Percentiles rank a stretch among this genome's conserved stretches.
These are phyloP conservation scores for Callosobruchus maculatus DNA, from an alignment of 2,888 invertebrate genomes.

Conservation along the genomic window DNA sequence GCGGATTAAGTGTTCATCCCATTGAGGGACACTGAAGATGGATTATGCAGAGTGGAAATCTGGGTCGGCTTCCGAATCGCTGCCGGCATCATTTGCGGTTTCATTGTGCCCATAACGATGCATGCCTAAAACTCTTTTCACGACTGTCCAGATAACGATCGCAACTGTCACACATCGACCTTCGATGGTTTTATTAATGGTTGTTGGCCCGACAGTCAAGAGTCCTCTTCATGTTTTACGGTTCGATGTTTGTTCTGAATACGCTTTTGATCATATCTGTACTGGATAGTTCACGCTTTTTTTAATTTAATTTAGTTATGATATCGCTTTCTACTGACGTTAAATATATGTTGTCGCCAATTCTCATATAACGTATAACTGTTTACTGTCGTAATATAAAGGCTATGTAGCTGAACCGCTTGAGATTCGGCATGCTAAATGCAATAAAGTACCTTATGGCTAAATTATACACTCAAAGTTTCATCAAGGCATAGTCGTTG, in stretches of 20 bases:
- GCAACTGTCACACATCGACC: conserved; percentile 25
- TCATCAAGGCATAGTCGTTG: too few relatives aligned
- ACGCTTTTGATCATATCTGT: background rate
- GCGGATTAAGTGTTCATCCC: conserved; percentile 49
- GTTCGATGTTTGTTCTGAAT: background rate
- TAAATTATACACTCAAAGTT: too few relatives aligned
- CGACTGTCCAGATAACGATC: conserved; percentile 21
- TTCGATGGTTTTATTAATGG: conserved; percentile 5
- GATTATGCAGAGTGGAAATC: conserved; percentile 40
- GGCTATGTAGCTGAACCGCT: too few relatives aligned
- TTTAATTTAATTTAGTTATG: background rate
- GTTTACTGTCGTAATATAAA: too few relatives aligned
- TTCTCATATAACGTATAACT: too few relatives aligned
- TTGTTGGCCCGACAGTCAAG: background rate
- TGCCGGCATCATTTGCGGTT: conserved; percentile 34
- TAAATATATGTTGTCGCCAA: background rate
- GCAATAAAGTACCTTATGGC: too few relatives aligned
- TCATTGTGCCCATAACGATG: conserved; percentile 36
- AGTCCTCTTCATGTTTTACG: background rate
- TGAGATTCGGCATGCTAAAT: too few relatives aligned
- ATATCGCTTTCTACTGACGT: background rate
- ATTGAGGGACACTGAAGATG: conserved; percentile 45
- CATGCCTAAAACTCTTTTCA: conserved; percentile 23
- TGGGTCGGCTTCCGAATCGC: conserved; percentile 6
- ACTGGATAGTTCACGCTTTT: background rate